Conservation (phyloP, 2,888 invertebrate genomes). For the Lasioglossum oenotherae region DNA sequence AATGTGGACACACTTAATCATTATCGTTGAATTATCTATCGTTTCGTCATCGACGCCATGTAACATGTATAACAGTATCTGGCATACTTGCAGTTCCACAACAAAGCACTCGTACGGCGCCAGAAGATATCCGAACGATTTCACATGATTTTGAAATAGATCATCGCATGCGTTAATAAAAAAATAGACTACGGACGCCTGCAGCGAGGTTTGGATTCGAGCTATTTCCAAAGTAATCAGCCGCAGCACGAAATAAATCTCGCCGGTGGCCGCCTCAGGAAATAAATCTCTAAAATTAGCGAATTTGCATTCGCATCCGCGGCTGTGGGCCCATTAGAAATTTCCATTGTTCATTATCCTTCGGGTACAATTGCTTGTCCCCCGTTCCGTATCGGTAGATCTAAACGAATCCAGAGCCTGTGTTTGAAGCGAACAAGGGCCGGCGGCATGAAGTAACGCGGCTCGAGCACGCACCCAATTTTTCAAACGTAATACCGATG, state of each 20-base stretch:
- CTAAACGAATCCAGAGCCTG: slow-evolving; percentile 17
- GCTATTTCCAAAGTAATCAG: background rate
- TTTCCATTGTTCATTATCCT: slow-evolving; percentile 12
- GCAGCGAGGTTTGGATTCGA: background rate
- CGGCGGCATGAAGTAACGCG: background rate
- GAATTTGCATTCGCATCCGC: slow-evolving; percentile 8
- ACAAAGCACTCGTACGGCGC: background rate
- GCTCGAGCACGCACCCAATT: slow-evolving; percentile 12
- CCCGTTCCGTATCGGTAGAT: slow-evolving; percentile 17
- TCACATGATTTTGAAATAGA: background rate
- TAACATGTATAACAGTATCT: no score
- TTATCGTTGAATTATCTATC: no score
- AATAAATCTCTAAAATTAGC: slow-evolving; percentile 4
- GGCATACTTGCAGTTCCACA: background rate
- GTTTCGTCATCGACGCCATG: no score
- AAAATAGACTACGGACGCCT: background rate
- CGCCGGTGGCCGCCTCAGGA: background rate
- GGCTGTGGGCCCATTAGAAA: background rate
- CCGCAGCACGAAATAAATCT: background rate
- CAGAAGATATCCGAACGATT: background rate
- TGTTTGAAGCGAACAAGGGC: background rate
- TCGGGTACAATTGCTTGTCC: slow-evolving; percentile 8
- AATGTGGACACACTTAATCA: no score
- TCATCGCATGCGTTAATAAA: background rate
- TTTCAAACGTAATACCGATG: background rate